Base-by-base conservation (phyloP, 2,113 vertebrate species). In the Rallus limicola region DNA sequence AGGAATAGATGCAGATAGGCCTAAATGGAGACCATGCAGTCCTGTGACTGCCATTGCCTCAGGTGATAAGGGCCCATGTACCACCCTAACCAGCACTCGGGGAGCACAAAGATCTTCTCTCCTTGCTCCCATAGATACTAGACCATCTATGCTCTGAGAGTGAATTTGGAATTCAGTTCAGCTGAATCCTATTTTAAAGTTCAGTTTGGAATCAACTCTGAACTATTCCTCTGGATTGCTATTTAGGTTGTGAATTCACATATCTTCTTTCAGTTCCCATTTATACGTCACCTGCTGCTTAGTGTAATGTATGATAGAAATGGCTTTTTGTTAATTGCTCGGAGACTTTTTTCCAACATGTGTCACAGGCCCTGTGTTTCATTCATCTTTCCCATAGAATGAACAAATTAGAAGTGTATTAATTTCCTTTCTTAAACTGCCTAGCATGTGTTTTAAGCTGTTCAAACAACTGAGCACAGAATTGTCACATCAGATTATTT, bases 211-310 rank as follows among this genome's bases (percentile, higher is more conserved):
- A 53, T 88, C 58, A 95, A 56, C 86, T 60, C 59, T 46, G 86
- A 67, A 90, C 56, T 90, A 34, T 88, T 34, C 14, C 74, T 62
- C 28, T 53, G n/a, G 64, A 63, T 65, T 87, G 82, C 58, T 69
- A 84, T 68, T 96, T 93, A 16, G 21, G 1, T 85, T 85, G 24
- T 86, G 71, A 82, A 33, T 38, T 84, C 9, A 4, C 11, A 21
- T 80, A 87, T 92, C 81, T 93, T 92, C 88, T 97, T 97, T 95
- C 16, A 21, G 16, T 83, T 93, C 83, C 75, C 96, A 68, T 46
- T 89, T 86, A 65, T 95, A 85, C 59, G 77, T 97, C 68, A 96
- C 82, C 93, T 96, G 79, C 82, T 95, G 91, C 91, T 82, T 67
- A 68, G 85, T 76, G 64, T 60, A 83, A 42, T 84, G 34, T 59